A percentile compares a stretch with the other conserved stretches of the same genome.
Evolutionary conservation across 2,888 invertebrate genomes (phyloP).

Genomic region (Monopis laevigella): DNA sequence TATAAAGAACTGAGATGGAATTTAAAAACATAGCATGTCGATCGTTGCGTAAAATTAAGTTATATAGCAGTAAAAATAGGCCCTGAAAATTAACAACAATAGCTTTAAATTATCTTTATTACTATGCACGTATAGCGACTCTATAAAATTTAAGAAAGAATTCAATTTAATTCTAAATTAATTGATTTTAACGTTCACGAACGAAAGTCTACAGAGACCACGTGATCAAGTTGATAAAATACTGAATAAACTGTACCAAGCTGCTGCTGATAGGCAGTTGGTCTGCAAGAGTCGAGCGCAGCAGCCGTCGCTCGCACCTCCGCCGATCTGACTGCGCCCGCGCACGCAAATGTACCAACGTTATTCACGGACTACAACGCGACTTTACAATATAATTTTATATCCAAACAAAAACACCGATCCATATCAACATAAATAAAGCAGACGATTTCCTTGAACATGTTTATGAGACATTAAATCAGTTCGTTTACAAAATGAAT

Average conservation of each 20-base stretch:
- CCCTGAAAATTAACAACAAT: too few relatives aligned
- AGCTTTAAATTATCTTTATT: too few relatives aligned
- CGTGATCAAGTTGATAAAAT: conserved; percentile 54
- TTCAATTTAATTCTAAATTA: not conserved
- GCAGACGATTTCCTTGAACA: too few relatives aligned
- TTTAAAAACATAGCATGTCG: too few relatives aligned
- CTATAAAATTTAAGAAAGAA: too few relatives aligned
- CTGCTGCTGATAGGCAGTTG: conserved; percentile 52
- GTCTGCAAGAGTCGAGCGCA: conserved; percentile 33
- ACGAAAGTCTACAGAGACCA: conserved; percentile 31
- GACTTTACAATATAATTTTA: not conserved
- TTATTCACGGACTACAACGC: not conserved
- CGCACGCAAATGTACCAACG: conserved; percentile 4
- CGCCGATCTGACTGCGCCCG: conserved; percentile 23
- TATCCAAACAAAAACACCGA: not conserved
- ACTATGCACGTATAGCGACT: too few relatives aligned
- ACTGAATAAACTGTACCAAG: conserved; percentile 54
- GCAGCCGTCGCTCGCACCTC: conserved; percentile 33
- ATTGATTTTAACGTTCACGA: conserved; percentile 26
- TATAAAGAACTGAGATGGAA: too few relatives aligned
- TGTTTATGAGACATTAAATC: conserved; percentile 7
- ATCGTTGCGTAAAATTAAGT: too few relatives aligned
- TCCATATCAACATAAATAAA: not conserved
- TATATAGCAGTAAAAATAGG: too few relatives aligned
- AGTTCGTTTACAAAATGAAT: conserved; percentile 42